Percentiles rank a stretch among this genome's conserved stretches.
Evolutionary conservation across 2,888 invertebrate genomes (phyloP).

Genomic region (Prosapia bicincta): DNA sequence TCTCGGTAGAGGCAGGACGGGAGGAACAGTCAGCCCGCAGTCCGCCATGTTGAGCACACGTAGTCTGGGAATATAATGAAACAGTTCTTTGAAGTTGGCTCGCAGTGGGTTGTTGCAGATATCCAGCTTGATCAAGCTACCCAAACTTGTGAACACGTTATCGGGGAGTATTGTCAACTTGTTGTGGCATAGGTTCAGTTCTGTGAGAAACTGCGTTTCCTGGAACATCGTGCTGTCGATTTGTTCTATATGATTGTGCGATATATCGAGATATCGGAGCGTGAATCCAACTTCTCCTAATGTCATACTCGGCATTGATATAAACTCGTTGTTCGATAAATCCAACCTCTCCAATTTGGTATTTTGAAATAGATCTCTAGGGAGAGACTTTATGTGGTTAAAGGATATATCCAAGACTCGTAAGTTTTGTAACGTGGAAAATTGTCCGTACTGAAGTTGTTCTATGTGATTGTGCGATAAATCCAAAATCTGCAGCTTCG

Average conservation of each 20-base stretch:
- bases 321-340: conserved; percentile 72
- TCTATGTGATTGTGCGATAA: conserved; percentile 72
- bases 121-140: conserved; percentile 73
- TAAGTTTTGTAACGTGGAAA: conserved; percentile 69
- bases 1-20: conserved; percentile 70
- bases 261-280: conserved; percentile 71
- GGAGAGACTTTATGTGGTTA: conserved; percentile 69
- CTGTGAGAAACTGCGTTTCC: conserved; percentile 72
- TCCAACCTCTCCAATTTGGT: conserved; percentile 77
- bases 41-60: conserved; percentile 72
- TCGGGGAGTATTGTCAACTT: conserved; percentile 81
- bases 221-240: conserved; percentile 85
- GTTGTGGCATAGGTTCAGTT: conserved; percentile 74
- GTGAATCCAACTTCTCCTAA: conserved; percentile 77
- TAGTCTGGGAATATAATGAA: conserved; percentile 79
- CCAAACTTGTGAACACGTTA: conserved; percentile 81
- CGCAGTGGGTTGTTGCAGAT: conserved; percentile 76
- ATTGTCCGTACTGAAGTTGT: conserved; percentile 75
- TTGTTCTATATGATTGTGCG: conserved; percentile 77
- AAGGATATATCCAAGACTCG: conserved; percentile 68
- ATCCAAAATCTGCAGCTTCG: conserved; percentile 73
- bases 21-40: conserved; percentile 72
- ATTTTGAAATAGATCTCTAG: conserved; percentile 74
- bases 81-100: conserved; percentile 82
- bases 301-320: conserved; percentile 74